Conservation (phyloP, 2,888 invertebrate genomes). For the Mesoligia furuncula region DNA sequence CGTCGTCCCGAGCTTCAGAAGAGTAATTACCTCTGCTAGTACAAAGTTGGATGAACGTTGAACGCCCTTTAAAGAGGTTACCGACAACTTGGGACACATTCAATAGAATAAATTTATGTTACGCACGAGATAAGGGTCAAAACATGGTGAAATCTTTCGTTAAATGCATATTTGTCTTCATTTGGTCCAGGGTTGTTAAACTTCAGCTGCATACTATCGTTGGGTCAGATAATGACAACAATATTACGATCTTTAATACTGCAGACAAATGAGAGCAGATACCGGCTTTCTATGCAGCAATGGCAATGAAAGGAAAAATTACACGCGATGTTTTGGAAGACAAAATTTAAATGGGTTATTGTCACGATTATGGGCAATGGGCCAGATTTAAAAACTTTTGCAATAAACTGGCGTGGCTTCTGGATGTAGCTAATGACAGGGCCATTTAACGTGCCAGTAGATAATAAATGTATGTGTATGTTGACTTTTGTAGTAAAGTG, state of each 20-base stretch:
- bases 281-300: constrained; percentile 9
- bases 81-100: constrained; percentile 57
- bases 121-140: constrained; percentile 63
- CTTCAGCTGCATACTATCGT: constrained; percentile 19
- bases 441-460: constrained; percentile 1
- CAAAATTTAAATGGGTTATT: constrained; percentile 43
- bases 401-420: constrained; percentile 19
- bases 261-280: not conserved
- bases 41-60: constrained; percentile 61
- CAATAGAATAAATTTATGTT: constrained; percentile 60
- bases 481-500: not conserved
- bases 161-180: constrained; percentile 58
- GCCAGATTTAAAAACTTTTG: constrained; percentile 42
- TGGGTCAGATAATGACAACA: constrained; percentile 2
- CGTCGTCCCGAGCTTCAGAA: constrained; percentile 33
- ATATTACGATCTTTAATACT: constrained; percentile 12
- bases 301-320: constrained; percentile 27
- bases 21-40: constrained; percentile 52
- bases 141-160: constrained; percentile 58
- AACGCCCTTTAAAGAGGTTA: constrained; percentile 67
- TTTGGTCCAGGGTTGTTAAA: constrained; percentile 41
- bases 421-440: constrained; percentile 17
- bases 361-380: constrained; percentile 50
- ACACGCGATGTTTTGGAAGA: constrained; percentile 44
- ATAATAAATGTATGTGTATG: not conserved